A percentile compares a stretch with the other conserved stretches of the same genome.
Evolutionary conservation across 2,888 invertebrate species (phyloP).

Genomic region (Ennomos fuscantarius): DNA sequence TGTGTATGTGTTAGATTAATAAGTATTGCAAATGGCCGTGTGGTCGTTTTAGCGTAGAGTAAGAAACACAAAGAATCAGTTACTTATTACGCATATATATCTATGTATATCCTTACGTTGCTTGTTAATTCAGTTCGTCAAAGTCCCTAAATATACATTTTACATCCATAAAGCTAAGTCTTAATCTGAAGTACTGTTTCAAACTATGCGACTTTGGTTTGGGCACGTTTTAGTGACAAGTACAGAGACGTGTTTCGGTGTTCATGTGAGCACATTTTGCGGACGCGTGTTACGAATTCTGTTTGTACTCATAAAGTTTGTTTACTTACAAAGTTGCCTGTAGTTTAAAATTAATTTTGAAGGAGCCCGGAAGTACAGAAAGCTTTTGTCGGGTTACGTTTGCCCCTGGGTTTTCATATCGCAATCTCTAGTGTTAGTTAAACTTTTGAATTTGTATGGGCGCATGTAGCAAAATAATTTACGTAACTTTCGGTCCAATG

Average conservation of each 20-base stretch:
- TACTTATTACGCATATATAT: too few species aligned
- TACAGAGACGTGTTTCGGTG: slow-evolving; percentile 36
- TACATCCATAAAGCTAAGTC: background rate
- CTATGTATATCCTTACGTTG: too few species aligned
- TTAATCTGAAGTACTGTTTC: slow-evolving; percentile 12
- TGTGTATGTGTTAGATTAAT: too few species aligned
- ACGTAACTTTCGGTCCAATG: too few species aligned
- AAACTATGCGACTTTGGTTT: slow-evolving; percentile 11
- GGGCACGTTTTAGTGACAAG: slow-evolving; percentile 35
- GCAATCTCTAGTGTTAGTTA: slow-evolving; percentile 10
- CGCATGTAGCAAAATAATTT: too few species aligned
- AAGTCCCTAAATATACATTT: background rate
- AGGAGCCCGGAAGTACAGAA: slow-evolving; percentile 26
- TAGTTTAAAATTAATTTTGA: slow-evolving; percentile 34
- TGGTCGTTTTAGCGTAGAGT: too few species aligned
- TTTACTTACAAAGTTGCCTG: slow-evolving; percentile 30
- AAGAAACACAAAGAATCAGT: too few species aligned
- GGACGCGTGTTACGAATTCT: slow-evolving; percentile 39
- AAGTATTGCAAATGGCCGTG: too few species aligned
- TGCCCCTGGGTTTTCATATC: slow-evolving; percentile 16
- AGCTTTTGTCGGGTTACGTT: slow-evolving; percentile 28
- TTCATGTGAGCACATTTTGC: slow-evolving; percentile 36
- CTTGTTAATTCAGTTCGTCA: background rate
- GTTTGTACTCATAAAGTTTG: slow-evolving; percentile 34
- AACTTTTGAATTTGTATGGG: background rate